A percentile compares a stretch with the other conserved stretches of the same genome.
Conservation (phyloP, 30 jellyfish, hydroid and myxozoan genomes). For the Pseudorhiza aurosa region DNA sequence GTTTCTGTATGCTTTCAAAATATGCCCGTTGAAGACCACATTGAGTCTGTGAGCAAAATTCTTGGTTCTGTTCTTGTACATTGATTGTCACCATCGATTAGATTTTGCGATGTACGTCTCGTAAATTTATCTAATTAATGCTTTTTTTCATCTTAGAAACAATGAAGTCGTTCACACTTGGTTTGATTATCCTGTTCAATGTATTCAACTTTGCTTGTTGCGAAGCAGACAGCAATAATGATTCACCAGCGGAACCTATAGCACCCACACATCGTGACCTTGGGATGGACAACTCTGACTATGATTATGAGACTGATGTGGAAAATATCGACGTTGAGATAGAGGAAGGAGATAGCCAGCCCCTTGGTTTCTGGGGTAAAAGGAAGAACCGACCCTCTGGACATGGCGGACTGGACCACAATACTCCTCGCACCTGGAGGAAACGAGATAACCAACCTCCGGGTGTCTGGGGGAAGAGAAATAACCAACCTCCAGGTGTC, state of each 20-base stretch:
- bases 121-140: background rate
- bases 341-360: background rate
- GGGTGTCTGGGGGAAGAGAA: constrained; percentile 30
- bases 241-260: background rate
- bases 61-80: too few relatives aligned
- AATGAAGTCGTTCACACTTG: constrained; percentile 9
- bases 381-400: constrained; percentile 1
- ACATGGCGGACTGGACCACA: background rate
- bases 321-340: background rate
- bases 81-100: too few relatives aligned
- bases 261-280: background rate
- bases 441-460: constrained; percentile 16
- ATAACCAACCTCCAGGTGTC: constrained; percentile 20
- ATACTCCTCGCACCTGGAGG: constrained; percentile 32
- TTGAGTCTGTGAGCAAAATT: too few relatives aligned
- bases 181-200: background rate
- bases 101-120: background rate
- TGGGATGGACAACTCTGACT: background rate
- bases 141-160: background rate
- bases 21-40: too few relatives aligned
- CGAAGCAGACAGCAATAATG: background rate
- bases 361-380: constrained; percentile 17
- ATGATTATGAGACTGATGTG: background rate
- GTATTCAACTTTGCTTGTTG: background rate
- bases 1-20: too few relatives aligned